phyloP scores from a whole-genome alignment of 1,140 invertebrate genomes.

The Aphelinus certus region DNA sequence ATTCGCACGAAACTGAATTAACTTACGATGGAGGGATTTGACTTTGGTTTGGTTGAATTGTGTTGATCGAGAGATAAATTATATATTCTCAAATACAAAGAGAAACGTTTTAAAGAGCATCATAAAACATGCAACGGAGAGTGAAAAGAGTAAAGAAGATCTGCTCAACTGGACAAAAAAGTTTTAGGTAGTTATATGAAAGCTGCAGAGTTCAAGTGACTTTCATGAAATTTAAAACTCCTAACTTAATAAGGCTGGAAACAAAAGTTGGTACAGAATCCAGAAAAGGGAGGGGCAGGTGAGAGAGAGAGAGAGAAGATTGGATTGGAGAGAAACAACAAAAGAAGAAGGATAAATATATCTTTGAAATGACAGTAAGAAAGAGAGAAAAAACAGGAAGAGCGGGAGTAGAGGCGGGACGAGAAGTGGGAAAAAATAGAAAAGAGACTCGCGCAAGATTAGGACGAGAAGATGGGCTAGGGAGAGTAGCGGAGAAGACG shows the following conservation, averaged over 20 bases:
- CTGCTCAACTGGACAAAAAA: neutral
- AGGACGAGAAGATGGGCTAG: neutral
- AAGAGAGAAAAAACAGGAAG: neutral
- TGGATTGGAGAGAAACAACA: slow-evolving; percentile 9
- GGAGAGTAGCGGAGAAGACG: too few species aligned
- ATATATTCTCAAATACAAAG: neutral
- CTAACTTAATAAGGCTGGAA: neutral
- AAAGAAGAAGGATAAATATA: neutral
- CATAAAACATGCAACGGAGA: neutral
- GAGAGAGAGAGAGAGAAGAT: neutral
- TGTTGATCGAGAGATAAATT: too few species aligned
- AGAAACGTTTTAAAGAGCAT: neutral
- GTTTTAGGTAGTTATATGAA: neutral
- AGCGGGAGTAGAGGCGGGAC: neutral
- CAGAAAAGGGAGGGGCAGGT: slow-evolving; percentile 1
- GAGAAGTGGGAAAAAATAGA: slow-evolving; percentile 10
- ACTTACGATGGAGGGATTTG: too few species aligned
- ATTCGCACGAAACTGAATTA: too few species aligned
- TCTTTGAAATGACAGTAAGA: neutral
- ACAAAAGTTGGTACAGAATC: neutral
- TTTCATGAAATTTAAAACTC: neutral
- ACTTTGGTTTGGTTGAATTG: too few species aligned
- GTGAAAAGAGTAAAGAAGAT: neutral
- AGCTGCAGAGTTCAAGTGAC: too few species aligned
- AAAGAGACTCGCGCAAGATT: slow-evolving; percentile 1